Evolutionary conservation across 2,888 invertebrate species (phyloP), one percentile per base, ranked within the genome.

Genomic region (Branchipolynoe longqiensis): DNA sequence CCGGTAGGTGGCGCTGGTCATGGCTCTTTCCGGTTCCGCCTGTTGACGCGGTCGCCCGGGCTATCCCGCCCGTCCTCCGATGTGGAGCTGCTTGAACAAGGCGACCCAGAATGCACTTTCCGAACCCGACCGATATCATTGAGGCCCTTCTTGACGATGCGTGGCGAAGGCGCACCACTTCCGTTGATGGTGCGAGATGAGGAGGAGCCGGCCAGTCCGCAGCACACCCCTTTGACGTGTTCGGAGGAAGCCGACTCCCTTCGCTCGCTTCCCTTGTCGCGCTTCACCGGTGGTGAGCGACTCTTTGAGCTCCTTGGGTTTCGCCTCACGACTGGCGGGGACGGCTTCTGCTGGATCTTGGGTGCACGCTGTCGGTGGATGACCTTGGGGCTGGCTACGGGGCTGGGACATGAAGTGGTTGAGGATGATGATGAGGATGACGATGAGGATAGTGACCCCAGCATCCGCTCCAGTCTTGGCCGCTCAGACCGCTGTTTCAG

Each of bases 1-100:
- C 62, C 62, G 25, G 62, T 62, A 22, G 22, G 31, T 14, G 12
- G 3, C 31, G 3, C 12, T 62, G 25, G 14, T 69, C 38, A 69
- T 8, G 33, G 33, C 8, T 69, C 69, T 33, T 69, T 69, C 69
- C 36, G 18, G 36, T 25, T 69, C 1, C 69, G 33, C 18, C 69
- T 69, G 33, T 38, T 14, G 14, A 38, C 38, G 3, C n/a, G 33
- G 69, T 69, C 69, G 38, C 36, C 69, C 1, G 78, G 78, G 28
- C 41, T 78, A 22, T 78, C 78, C 25, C 78, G n/a, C n/a, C 78
- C 54, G 78, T 78, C 78, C 14, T 78, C 78, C 12, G n/a, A n/a
- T n/a, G 12, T 78, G 78, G 78, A 78, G 41, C 48, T 54, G 28
- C 41, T 41, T n/a, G 78, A 78, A 28, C 48, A 41, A 28, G 48